Base-by-base conservation (phyloP, 2,888 invertebrate species). In the Yponomeuta plumbellus region DNA sequence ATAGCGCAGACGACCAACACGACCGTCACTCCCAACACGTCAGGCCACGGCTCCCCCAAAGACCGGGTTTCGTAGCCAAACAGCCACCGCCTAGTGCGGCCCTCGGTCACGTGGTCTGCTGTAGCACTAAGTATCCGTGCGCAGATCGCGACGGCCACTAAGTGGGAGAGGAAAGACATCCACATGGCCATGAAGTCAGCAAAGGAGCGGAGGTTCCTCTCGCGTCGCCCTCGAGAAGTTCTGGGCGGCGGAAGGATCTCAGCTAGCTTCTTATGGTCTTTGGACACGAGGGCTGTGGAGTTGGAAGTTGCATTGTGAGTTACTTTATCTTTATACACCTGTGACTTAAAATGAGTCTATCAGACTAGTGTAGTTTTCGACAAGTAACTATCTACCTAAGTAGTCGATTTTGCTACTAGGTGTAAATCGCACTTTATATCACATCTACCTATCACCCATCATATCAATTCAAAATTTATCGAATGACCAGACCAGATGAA, bases 21-120 rank as follows among this genome's bases (percentile, higher is more conserved):
- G 34, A 93, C 92, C 0, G 92, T 92, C 2, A 94, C 92, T 6
- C 93, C 94, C 5, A 94, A 74, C 4, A 93, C 92, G 74, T 94
- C 94, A 26, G 94, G 94, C 93, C 93, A 93, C 0, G 93, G 93
- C 73, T 93, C 93, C 0, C 93, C 93, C 66, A 93, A 77, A 0
- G 92, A 87, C 72, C 92, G 87, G 6, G 93, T 92, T 74, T 93
- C 92, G 71, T 92, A 86, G 1, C 93, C 93, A 71, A 93, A 92
- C 56, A 93, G 76, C 92, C 93, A 93, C 62, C 92, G 86, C 68
- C 93, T 88, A n/a, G 93, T 92, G 52, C 92, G 80, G 1, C 93
- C 93, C 21, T 88, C 92, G 40, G 92, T 93, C 67, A 93, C 92
- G 70, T 93, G 93, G 73, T 94, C 93, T 10, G 94, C 92, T 0